phyloP scores from a whole-genome alignment of 2,113 vertebrate species.

The Onychostoma macrolepis region DNA sequence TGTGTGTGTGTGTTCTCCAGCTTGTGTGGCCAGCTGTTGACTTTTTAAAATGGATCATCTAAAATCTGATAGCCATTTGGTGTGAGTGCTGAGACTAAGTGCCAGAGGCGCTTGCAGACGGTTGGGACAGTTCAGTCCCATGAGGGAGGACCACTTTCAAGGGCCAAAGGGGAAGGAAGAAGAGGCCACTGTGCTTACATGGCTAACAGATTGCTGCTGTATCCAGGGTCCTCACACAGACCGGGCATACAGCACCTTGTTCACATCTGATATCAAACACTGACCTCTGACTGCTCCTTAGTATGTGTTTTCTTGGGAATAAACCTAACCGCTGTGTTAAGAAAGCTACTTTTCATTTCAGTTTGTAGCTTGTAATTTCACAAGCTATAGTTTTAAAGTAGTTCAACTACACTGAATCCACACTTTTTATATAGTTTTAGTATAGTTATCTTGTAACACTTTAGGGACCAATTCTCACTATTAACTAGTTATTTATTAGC shows the following conservation, averaged over 20 bases:
- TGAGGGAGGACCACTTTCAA: conserved; percentile 68
- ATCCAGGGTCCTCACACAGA: conserved; percentile 16
- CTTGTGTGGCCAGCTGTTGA: conserved; percentile 71
- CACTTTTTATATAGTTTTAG: not conserved
- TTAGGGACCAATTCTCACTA: not conserved
- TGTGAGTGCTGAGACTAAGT: conserved; percentile 47
- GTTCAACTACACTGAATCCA: not conserved
- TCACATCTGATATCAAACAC: not conserved
- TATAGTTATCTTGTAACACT: not conserved
- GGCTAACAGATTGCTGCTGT: conserved; percentile 10
- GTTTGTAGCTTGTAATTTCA: not conserved
- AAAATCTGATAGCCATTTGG: conserved; percentile 69
- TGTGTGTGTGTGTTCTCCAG: conserved; percentile 65
- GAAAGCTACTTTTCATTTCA: not conserved
- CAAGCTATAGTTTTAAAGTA: not conserved
- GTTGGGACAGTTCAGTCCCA: conserved; percentile 59
- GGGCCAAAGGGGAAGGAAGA: conserved; percentile 41
- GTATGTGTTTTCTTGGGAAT: not conserved
- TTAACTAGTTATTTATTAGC: not conserved
- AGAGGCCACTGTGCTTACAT: conserved; percentile 10
- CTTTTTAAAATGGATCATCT: conserved; percentile 71
- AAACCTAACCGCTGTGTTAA: not conserved
- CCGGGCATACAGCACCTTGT: not conserved
- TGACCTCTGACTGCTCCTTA: not conserved
- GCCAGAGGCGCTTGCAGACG: conserved; percentile 63